Evolutionary conservation across 1,140 invertebrate genomes (phyloP).

Genomic region (Drosophila lacteicornis): DNA sequence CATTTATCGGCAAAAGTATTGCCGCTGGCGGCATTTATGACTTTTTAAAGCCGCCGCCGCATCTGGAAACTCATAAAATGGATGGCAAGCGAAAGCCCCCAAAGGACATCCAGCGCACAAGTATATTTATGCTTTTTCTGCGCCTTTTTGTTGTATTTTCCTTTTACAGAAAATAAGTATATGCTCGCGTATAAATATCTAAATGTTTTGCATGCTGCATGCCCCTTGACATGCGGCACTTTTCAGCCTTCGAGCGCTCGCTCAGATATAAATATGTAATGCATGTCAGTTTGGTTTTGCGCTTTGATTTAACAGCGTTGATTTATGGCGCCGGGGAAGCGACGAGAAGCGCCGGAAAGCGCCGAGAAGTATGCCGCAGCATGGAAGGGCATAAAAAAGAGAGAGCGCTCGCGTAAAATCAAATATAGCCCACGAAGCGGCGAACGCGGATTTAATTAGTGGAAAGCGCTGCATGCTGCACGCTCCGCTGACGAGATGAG

Average conservation of each 20-base stretch:
- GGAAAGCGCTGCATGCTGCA: conserved; percentile 34
- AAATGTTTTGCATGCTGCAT: conserved; percentile 42
- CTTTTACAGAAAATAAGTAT: conserved; percentile 17
- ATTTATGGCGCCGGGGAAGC: conserved; percentile 56
- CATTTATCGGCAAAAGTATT: conserved; percentile 60
- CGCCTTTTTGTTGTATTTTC: not conserved
- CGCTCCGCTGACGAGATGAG: conserved; percentile 41
- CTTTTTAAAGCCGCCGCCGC: conserved; percentile 67
- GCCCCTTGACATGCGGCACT: conserved; percentile 22
- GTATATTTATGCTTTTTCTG: conserved; percentile 14
- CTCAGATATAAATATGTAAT: conserved; percentile 75
- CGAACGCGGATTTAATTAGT: conserved; percentile 46
- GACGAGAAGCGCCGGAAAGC: conserved; percentile 9
- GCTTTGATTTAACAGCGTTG: conserved; percentile 80
- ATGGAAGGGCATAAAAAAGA: conserved; percentile 14
- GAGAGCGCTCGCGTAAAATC: conserved; percentile 29
- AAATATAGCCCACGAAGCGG: conserved; percentile 33
- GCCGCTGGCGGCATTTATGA: conserved; percentile 66
- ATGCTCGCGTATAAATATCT: conserved; percentile 12
- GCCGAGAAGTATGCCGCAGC: conserved; percentile 36
- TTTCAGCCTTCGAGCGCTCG: conserved; percentile 32
- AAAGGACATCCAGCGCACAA: conserved; percentile 18
- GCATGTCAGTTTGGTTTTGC: conserved; percentile 78
- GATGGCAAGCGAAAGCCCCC: conserved; percentile 13
- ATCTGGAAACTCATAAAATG: conserved; percentile 65